phyloP scores from a whole-genome alignment of 2,888 invertebrate species.

The Furcula furcula region DNA sequence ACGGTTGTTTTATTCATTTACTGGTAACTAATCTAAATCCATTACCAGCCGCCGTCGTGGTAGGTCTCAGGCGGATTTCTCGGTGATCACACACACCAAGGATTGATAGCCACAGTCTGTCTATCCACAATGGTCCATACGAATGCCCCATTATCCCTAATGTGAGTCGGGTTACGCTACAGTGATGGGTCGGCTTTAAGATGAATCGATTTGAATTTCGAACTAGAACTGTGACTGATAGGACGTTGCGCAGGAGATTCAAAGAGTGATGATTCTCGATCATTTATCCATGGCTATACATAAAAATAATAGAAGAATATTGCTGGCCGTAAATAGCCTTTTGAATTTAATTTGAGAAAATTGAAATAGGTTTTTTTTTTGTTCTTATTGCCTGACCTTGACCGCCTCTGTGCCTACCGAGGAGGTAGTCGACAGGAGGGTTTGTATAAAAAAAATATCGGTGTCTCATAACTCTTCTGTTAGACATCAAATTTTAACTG shows the following conservation, averaged over 20 bases:
- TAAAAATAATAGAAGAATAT: no score
- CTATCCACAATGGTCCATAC: conserved; percentile 48
- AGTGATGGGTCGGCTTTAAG: conserved; percentile 53
- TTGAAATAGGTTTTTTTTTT: no score
- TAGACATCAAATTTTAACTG: no score
- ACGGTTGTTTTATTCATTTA: background rate
- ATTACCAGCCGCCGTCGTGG: conserved; percentile 45
- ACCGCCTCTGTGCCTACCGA: no score
- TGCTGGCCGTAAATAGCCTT: no score
- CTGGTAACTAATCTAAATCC: conserved; percentile 28
- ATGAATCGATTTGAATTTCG: conserved; percentile 61
- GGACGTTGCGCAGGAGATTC: conserved; percentile 21
- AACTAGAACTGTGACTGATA: conserved; percentile 24
- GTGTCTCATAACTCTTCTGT: no score
- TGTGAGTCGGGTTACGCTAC: conserved; percentile 60
- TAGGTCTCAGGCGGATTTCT: conserved; percentile 62
- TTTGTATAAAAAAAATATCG: no score
- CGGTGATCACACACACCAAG: conserved; percentile 43
- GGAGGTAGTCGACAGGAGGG: no score
- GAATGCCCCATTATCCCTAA: conserved; percentile 66
- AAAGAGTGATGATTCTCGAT: conserved; percentile 1
- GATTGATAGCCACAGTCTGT: conserved; percentile 54
- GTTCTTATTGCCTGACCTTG: no score
- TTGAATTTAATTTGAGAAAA: no score
- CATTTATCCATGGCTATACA: no score